Conservation (phyloP, 1,140 invertebrate species). For the Leptinotarsa defecta region DNA sequence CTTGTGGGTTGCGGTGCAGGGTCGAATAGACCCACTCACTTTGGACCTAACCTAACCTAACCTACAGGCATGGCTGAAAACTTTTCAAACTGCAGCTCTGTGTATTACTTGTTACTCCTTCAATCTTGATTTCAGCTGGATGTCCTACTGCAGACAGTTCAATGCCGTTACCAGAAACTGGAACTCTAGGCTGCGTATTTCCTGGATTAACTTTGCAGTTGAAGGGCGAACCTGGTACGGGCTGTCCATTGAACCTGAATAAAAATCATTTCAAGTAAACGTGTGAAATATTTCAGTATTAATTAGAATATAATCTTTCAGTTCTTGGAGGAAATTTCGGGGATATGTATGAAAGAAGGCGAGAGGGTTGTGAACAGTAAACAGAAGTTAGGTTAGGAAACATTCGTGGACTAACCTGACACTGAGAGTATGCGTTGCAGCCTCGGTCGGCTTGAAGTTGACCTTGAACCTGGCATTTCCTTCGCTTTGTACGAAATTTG, state of each 20-base stretch:
- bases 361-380: no score
- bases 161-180: slow-evolving; percentile 64
- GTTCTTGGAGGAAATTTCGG: no score
- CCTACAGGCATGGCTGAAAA: no score
- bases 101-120: slow-evolving; percentile 58
- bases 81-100: no score
- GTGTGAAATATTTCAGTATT: no score
- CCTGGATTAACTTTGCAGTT: slow-evolving; percentile 73
- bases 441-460: slow-evolving; percentile 95
- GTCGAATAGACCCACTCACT: no score
- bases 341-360: no score
- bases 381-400: background rate
- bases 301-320: no score
- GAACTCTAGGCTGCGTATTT: slow-evolving; percentile 57
- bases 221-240: slow-evolving; percentile 91
- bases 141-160: slow-evolving; percentile 64
- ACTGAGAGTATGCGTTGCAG: slow-evolving; percentile 83
- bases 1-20: no score
- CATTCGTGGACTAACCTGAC: slow-evolving; percentile 59
- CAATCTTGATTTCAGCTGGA: slow-evolving; percentile 61
- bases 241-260: slow-evolving; percentile 90
- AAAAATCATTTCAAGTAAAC: background rate
- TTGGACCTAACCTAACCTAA: no score
- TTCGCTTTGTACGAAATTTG: slow-evolving; percentile 97
- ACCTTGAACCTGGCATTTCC: slow-evolving; percentile 95